Base-by-base conservation (phyloP, 2,888 invertebrate genomes). In the Orchesella flavescens region DNA sequence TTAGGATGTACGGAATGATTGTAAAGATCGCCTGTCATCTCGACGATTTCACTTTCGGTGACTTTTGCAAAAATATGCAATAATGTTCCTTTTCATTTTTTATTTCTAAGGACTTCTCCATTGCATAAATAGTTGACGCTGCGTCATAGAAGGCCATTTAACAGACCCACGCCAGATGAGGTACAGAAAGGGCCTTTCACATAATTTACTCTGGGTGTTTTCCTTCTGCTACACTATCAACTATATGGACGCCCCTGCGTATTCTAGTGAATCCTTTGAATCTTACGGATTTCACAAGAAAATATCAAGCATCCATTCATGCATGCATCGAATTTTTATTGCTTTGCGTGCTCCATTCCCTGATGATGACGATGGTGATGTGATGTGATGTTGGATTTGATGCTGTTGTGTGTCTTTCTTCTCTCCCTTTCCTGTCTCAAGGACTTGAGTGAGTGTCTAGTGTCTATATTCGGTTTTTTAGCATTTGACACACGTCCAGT, bases 261-360 rank as follows among this genome's bases (percentile, higher is more conserved):
- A 17, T 17, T 17, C 17, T 43, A 24, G 44, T 46, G 19, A 44
- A 46, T 19, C 12, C n/a, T 15, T 46, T 21, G 21, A 23, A 49
- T 34, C 49, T 21, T 21, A 21, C n/a, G 10, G n/a, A 49, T 68
- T 49, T 49, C 68, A 49, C 68, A 46, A 46, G 68, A 49, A 68
- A 68, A 49, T 49, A 68, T 68, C 23, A 49, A 21, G 23, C 68
- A 68, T 68, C 46, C 68, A 68, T 68, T 49, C 68, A 34, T 34
- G 34, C 34, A 68, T 23, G 23, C 68, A 68, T 23, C 13, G 68
- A 68, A 68, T 49, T 68, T 46, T 46, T 68, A 46, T 68, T 68
- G 19, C 66, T 66, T 66, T 66, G 43, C 66, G 4, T 61, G 15
- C 63, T 34, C n/a, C 63, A 15, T 49, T 49, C 49, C n/a, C 49